Evolutionary conservation across 2,797 vertebrate genomes (phyloP), one percentile per base, ranked within the genome.

Genomic region (Pseudomugil tenellus): DNA sequence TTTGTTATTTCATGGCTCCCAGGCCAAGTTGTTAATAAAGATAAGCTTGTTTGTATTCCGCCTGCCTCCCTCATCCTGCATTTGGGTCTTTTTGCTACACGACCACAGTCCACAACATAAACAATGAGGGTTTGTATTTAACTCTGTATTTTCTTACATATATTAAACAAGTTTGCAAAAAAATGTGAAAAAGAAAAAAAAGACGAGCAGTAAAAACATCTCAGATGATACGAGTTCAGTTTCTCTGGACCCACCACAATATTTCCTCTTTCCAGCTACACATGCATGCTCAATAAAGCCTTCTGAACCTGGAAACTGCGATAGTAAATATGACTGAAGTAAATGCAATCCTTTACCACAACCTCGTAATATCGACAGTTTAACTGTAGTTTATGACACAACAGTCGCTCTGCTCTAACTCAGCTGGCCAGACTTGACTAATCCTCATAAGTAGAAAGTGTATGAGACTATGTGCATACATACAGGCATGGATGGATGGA

Each of bases 401-500:
- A 58, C 61, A 60, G 57, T 8, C 35, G 64, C 63, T 63, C 72
- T 65, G 65, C 43, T 77, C 51, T 52, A 63, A 67, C 60, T 81
- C 74, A 76, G 80, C 79, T 70, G 70, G 76, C 25, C 28, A 39
- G 67, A 60, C 67, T 52, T 61, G 11, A 84, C 61, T 59, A 74
- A 83, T 74, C 61, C 59, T 77, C 67, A 79, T 58, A 68, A 54
- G 71, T 57, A 35, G 26, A 37, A 49, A 62, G 71, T 53, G 62
- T 31, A 75, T 70, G 69, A 67, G n/a, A 68, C 65, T 58, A 65
- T 57, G 34, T 64, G 66, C 12, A 41, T 55, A 32, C 58, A 69
- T 53, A 55, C 67, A 76, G 72, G 68, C 69, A 83, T 77, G 79
- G 80, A 83, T 88, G 80, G 84, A 80, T 88, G 89, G 90, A 91